A percentile compares a stretch with the other conserved stretches of the same genome.
These are phyloP conservation scores for Acanthis flammea DNA, from an alignment of 2,797 vertebrate species.

Conservation along the genomic window DNA sequence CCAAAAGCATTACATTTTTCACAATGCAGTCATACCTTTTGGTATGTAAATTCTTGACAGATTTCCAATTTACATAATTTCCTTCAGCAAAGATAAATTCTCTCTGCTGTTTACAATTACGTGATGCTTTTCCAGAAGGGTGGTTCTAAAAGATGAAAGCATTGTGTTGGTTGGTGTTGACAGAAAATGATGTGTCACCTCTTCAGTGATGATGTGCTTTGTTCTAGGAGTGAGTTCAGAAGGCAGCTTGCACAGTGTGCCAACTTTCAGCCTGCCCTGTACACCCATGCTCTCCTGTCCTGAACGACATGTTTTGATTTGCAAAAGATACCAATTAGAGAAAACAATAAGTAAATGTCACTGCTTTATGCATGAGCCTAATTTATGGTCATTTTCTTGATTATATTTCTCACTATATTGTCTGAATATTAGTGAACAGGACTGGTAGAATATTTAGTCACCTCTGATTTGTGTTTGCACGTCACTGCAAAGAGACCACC, in stretches of 20 bases:
- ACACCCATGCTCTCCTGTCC: not conserved
- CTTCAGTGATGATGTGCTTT: not conserved
- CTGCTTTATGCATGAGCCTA: not conserved
- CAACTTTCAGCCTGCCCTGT: not conserved
- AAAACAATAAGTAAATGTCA: not conserved
- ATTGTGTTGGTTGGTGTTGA: not conserved
- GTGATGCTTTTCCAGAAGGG: not conserved
- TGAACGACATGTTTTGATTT: not conserved
- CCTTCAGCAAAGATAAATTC: not conserved
- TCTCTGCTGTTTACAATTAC: not conserved
- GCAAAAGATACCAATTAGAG: not conserved
- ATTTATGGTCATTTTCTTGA: not conserved
- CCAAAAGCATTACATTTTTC: not conserved
- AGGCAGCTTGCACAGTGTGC: not conserved
- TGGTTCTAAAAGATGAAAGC: not conserved
- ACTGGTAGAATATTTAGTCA: not conserved
- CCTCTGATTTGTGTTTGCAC: not conserved
- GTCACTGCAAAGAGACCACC: not conserved
- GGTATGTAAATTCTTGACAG: not conserved
- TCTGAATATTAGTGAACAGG: not conserved
- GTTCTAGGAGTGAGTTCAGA: not conserved
- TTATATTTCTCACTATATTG: not conserved
- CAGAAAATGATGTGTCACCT: not conserved
- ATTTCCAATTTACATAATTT: not conserved
- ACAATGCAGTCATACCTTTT: not conserved